Evolutionary conservation across 1,140 invertebrate genomes (phyloP), one percentile per base, ranked within the genome.

Genomic region (Nixonia krombeini): DNA sequence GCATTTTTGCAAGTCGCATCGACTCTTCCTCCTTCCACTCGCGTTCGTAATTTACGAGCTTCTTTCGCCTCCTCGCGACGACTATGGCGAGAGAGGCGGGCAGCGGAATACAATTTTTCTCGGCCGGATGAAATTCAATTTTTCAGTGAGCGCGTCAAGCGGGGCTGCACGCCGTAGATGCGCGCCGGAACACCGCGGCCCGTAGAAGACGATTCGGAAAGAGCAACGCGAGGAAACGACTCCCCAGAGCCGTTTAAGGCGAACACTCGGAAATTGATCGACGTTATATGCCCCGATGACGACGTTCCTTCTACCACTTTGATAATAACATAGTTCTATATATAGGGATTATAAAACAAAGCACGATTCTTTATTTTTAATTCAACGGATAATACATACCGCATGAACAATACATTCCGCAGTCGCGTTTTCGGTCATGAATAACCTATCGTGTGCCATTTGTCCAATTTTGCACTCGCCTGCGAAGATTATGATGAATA

Each of bases 161-260:
- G 49, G 47, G 58, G 38, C 37, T 38, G 55, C 52, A 38, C 52
- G 45, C 18, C 56, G 35, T 59, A 49, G 45, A 56, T 62, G 52
- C 59, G 42, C 42, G 50, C 7, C 35, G 41, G 55, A 33, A 56
- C 40, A 37, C 15, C 16, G 7, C 13, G 53, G 28, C n/a, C 12
- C 8, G 12, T 18, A 23, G 49, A 56, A 62, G 70, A 72, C 18
- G 37, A 70, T 66, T 53, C 50, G 64, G 57, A 74, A 65, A 52
- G 63, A 55, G 38, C 57, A 63, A 57, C 53, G 62, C 37, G 52
- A 73, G 70, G 70, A 74, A 82, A 83, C 77, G 79, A 78, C 77
- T 80, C 81, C 71, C 77, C 9, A 17, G 77, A 82, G 75, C 70
- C 75, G 65, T 50, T 59, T 72, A 69, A 71, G 71, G 46, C 61